Percentiles rank a stretch among this genome's conserved stretches.
These are phyloP conservation scores for Samia ricini DNA, from an alignment of 1,140 invertebrate genomes.

Conservation along the genomic window DNA sequence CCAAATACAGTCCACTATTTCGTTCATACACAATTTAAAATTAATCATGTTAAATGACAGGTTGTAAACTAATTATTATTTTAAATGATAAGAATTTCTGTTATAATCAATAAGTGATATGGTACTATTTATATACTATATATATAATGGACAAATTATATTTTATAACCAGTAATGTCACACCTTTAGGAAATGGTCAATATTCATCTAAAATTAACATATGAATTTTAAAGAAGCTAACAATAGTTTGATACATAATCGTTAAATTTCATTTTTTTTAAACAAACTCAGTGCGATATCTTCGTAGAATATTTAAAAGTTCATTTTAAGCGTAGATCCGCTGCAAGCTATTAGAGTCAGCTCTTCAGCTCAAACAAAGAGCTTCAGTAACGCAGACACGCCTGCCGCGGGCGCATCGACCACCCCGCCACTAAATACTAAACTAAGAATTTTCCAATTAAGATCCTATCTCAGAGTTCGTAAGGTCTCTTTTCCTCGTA, in stretches of 20 bases:
- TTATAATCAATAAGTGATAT: too few species aligned
- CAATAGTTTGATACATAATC: not conserved
- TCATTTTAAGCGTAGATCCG: conserved; percentile 68
- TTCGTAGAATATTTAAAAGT: conserved; percentile 74
- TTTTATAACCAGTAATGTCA: too few species aligned
- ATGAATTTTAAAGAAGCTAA: not conserved
- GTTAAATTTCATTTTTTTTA: conserved; percentile 34
- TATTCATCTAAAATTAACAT: too few species aligned
- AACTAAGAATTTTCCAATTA: conserved; percentile 44
- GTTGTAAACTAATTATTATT: too few species aligned
- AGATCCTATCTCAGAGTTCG: conserved; percentile 47
- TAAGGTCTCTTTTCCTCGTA: conserved; percentile 51
- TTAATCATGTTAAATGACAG: too few species aligned
- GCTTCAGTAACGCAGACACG: conserved; percentile 59
- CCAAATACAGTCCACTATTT: too few species aligned
- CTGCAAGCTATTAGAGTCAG: conserved; percentile 74
- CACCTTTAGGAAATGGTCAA: too few species aligned
- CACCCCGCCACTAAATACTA: conserved; percentile 44
- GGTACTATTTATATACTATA: too few species aligned
- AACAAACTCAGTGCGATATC: conserved; percentile 32
- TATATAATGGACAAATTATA: too few species aligned
- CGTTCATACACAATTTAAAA: too few species aligned
- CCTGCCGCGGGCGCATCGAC: conserved; percentile 48
- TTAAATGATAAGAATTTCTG: too few species aligned
- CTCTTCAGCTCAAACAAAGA: conserved; percentile 74